Evolutionary conservation across 2,113 vertebrate species (phyloP).

Genomic region (Egretta garzetta): DNA sequence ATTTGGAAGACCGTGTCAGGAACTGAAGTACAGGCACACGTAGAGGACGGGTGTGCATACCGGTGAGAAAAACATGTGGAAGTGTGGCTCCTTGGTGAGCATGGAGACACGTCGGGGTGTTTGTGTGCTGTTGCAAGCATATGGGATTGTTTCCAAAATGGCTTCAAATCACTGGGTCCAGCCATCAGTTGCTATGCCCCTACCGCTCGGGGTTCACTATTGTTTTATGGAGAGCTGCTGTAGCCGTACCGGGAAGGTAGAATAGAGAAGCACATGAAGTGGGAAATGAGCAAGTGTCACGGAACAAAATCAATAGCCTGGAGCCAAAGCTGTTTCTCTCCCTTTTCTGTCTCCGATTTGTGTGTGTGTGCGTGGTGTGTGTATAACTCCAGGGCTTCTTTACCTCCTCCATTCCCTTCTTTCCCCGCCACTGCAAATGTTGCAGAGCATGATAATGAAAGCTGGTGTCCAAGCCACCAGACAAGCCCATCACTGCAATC

Average conservation of each 20-base stretch:
- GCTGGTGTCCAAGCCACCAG: slow-evolving; percentile 54
- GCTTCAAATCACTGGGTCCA: neutral
- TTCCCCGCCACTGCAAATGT: neutral
- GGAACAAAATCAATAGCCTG: neutral
- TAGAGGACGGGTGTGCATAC: accelerated
- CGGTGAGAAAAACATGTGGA: neutral
- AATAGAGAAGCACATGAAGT: neutral
- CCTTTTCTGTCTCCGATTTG: neutral
- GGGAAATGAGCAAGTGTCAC: neutral
- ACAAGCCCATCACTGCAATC: slow-evolving; percentile 43
- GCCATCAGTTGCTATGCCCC: neutral
- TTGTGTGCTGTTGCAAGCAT: neutral
- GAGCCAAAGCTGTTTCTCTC: slow-evolving; percentile 12
- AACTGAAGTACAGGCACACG: accelerated
- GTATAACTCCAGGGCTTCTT: neutral
- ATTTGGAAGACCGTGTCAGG: neutral
- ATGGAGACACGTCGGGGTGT: accelerated
- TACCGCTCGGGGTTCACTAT: neutral
- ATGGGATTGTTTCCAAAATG: neutral
- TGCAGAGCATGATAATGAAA: slow-evolving; percentile 21
- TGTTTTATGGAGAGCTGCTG: neutral
- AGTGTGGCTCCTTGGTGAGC: neutral
- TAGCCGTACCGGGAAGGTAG: neutral
- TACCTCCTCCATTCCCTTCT: neutral
- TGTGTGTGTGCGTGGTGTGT: neutral